Conservation (phyloP, 2,113 vertebrate genomes). For the Myrmecophaga tridactyla region DNA sequence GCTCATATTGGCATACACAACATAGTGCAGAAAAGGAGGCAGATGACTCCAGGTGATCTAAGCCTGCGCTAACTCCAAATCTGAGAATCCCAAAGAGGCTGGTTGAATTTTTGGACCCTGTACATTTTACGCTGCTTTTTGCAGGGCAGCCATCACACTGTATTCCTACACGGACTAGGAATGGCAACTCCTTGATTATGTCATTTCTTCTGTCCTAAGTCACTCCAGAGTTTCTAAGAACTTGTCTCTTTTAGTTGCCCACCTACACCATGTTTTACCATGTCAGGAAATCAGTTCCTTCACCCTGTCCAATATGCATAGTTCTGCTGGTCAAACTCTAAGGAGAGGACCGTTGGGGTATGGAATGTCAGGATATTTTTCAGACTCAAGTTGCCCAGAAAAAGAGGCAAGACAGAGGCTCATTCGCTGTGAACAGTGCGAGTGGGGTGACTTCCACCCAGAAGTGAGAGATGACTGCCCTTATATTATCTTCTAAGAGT, state of each 20-base stretch:
- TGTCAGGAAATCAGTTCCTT: neutral
- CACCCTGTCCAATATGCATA: no score
- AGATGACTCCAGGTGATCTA: neutral
- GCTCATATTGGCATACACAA: neutral
- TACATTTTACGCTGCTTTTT: neutral
- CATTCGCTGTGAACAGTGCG: neutral
- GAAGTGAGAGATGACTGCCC: neutral
- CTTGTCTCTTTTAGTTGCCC: neutral
- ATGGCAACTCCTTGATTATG: neutral
- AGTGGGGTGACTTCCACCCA: neutral
- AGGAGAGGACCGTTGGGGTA: neutral
- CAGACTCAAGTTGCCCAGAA: neutral
- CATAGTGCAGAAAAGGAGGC: neutral
- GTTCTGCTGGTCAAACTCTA: neutral
- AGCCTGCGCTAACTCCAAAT: neutral
- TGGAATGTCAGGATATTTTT: neutral
- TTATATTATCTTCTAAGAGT: no score
- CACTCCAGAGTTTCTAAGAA: neutral
- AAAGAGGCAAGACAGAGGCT: neutral
- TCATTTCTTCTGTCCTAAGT: neutral
- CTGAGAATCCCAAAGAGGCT: neutral
- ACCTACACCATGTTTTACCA: neutral
- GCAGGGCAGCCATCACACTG: neutral
- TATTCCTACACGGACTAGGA: neutral
- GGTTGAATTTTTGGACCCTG: no score